Evolutionary conservation across 2,113 vertebrate genomes (phyloP).

Genomic region (Saiga tatarica): DNA sequence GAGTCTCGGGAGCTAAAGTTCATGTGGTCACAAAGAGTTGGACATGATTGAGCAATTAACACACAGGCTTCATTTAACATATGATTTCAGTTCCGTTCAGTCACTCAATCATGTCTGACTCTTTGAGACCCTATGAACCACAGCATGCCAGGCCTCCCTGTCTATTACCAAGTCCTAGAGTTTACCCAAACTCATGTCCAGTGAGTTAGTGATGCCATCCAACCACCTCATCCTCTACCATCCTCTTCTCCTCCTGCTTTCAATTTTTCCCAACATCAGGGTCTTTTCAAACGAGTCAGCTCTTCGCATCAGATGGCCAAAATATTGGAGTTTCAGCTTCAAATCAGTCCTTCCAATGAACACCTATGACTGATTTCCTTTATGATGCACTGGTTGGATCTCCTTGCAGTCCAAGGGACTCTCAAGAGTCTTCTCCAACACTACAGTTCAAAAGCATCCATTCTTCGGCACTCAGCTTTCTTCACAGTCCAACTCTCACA

Average conservation of each 20-base stretch:
- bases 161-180: no score
- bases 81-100: not conserved
- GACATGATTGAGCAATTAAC: not conserved
- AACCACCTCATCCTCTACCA: not conserved
- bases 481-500: no score
- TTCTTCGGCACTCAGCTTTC: rapidly evolving
- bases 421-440: not conserved
- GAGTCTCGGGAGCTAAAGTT: not conserved
- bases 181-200: not conserved
- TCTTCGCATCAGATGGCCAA: rapidly evolving
- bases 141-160: no score
- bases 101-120: no score
- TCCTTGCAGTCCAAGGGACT: not conserved
- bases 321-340: not conserved
- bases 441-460: no score
- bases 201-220: not conserved
- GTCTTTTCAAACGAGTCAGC: not conserved
- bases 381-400: not conserved
- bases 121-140: no score
- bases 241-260: no score
- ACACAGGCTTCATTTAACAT: not conserved
- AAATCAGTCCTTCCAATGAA: not conserved
- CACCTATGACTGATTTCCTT: not conserved
- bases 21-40: not conserved
- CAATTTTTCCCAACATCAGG: no score